Conservation (phyloP, 2,888 invertebrate species). For the Dendrolimus pini region DNA sequence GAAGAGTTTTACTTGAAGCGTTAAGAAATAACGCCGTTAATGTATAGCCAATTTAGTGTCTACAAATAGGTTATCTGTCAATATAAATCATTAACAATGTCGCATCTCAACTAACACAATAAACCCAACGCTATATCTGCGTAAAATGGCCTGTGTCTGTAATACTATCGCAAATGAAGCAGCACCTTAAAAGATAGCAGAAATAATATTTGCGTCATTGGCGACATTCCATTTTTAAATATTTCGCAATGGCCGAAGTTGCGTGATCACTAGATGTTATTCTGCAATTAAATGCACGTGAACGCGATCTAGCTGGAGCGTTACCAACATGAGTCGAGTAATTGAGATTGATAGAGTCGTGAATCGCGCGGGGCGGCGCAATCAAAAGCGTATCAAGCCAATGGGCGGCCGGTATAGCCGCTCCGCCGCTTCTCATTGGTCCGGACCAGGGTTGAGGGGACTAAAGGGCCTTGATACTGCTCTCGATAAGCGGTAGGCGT, state of each 20-base stretch:
- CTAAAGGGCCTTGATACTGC: constrained; percentile 67
- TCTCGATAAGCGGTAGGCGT: constrained; percentile 72
- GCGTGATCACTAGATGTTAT: constrained; percentile 8
- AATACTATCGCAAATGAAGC: too few relatives aligned
- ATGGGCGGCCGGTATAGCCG: constrained; percentile 43
- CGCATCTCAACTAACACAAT: too few relatives aligned
- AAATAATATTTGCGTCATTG: neutral
- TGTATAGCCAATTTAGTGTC: too few relatives aligned
- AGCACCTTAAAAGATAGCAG: too few relatives aligned
- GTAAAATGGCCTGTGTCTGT: too few relatives aligned
- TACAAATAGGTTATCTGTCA: too few relatives aligned
- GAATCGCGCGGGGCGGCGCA: constrained; percentile 71
- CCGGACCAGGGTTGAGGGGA: constrained; percentile 53
- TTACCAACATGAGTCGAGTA: constrained; percentile 51
- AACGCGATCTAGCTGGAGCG: constrained; percentile 38
- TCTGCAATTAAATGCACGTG: constrained; percentile 33
- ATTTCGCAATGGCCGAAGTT: neutral
- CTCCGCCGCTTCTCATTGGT: constrained; percentile 52
- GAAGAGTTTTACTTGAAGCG: too few relatives aligned
- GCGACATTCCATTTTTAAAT: neutral
- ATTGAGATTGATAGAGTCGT: constrained; percentile 70
- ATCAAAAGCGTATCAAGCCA: constrained; percentile 72
- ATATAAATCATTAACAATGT: too few relatives aligned
- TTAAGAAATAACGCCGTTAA: too few relatives aligned
- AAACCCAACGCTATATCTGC: too few relatives aligned